These are phyloP conservation scores for Cantharis nigra DNA, from an alignment of 2,888 invertebrate species.

Conservation along the genomic window DNA sequence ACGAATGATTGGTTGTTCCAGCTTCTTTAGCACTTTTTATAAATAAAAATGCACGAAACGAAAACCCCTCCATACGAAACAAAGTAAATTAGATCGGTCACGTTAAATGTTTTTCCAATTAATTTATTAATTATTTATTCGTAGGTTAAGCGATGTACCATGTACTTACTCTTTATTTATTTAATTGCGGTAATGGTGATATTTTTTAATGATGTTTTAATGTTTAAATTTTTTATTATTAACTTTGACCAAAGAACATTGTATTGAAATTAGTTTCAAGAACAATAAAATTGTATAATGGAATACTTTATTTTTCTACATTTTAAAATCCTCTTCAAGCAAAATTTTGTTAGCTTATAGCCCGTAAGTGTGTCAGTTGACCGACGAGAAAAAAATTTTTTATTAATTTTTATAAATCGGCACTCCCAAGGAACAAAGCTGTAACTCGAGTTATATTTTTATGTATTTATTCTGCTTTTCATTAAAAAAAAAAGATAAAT, in stretches of 20 bases:
- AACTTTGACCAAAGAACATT: conserved; percentile 2
- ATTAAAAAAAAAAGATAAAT: too few species aligned
- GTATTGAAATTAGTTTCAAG: background rate
- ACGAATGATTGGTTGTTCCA: background rate
- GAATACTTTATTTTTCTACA: background rate
- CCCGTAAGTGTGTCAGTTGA: too few species aligned
- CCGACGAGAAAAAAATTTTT: too few species aligned
- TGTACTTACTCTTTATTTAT: conserved; percentile 17
- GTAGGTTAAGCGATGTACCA: conserved; percentile 6
- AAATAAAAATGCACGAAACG: background rate
- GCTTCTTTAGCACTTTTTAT: background rate
- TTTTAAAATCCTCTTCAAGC: too few species aligned
- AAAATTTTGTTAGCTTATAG: too few species aligned
- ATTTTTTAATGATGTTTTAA: conserved; percentile 11
- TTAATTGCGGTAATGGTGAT: conserved; percentile 22
- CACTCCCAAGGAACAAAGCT: too few species aligned
- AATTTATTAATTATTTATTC: background rate
- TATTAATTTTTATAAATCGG: too few species aligned
- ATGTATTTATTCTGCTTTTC: too few species aligned
- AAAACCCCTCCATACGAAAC: background rate
- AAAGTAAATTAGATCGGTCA: background rate
- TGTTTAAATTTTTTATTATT: background rate
- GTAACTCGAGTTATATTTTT: too few species aligned
- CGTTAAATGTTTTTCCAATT: background rate
- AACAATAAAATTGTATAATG: background rate